Base-by-base conservation (phyloP, 2,888 invertebrate genomes). In the Eristalis pertinax region DNA sequence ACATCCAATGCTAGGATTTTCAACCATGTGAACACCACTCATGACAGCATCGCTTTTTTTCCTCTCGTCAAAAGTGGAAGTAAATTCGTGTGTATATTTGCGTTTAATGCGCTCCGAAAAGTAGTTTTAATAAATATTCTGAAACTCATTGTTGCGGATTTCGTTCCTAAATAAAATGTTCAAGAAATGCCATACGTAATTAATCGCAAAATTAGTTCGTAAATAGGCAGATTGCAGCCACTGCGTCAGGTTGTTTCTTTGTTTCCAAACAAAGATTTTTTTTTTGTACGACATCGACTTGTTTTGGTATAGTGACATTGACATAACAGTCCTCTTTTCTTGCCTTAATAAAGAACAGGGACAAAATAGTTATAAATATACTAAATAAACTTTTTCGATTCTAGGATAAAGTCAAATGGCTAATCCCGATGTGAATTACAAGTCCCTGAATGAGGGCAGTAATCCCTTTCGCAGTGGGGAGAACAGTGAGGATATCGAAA, bases 351-450 rank as follows among this genome's bases (percentile, higher is more conserved):
- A 75, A 82, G 67, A 70, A 75, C 24, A 60, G 50, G 50, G 50
- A 50, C 50, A 19, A 19, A 19, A 50, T 19, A 19, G 50, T 50
- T 7, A 19, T 19, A 19, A 19, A 50, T 50, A 50, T 50, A n/a
- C n/a, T 26, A 26, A 26, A 19, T 3, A 0, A n/a, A n/a, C 7
- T 19, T 65, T 58, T 64, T n/a, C 41, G 41, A 38, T 43, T 62
- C 10, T 35, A 79, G 79, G 62, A 15, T 35, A 70, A 50, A 38
- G 26, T 38, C 19, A n/a, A 84, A 93, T 92, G 93, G 90, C 92
- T 72, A 92, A 90, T 90, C 90, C 90, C 67, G 92, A 92, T 77
- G 90, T 91, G 22, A 92, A 91, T 78, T 93, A 93, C 84, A 90
- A 90, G 88, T 91, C 93, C 68, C 87, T 93, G 68, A 90, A 89